Conservation (phyloP, 2,113 vertebrate genomes). For the Parus major region DNA sequence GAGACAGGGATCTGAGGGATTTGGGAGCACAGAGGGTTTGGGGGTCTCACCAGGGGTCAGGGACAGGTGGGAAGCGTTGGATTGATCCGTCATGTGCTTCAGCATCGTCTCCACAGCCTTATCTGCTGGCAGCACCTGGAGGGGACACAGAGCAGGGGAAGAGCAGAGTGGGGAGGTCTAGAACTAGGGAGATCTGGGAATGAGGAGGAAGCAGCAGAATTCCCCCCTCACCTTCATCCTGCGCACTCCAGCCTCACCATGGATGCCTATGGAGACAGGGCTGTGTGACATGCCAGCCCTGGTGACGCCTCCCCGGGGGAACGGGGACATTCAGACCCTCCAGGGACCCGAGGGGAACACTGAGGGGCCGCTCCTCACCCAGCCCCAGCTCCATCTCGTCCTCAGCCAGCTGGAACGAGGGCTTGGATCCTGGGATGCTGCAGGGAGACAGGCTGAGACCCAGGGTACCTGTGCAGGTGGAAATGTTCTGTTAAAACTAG, state of each 20-base stretch:
- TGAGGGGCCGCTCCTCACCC: constrained; percentile 72
- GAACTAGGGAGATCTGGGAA: accelerated
- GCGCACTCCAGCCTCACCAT: constrained; percentile 89
- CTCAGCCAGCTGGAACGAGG: constrained; percentile 84
- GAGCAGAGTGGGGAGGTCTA: accelerated
- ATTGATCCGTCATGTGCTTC: constrained; percentile 85
- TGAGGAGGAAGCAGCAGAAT: background rate
- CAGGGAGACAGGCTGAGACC: constrained; percentile 92
- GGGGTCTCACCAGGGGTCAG: constrained; percentile 76
- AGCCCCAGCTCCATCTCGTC: constrained; percentile 92
- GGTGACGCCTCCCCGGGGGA: background rate
- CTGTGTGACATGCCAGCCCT: background rate
- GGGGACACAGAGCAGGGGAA: background rate
- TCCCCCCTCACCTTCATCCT: constrained; percentile 82
- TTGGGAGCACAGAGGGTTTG: accelerated
- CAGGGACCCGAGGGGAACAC: accelerated
- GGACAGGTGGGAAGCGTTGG: constrained; percentile 80
- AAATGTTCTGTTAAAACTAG: background rate
- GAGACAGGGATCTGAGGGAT: accelerated
- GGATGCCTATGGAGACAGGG: constrained; percentile 80
- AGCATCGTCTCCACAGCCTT: constrained; percentile 87
- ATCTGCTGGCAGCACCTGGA: constrained; percentile 79
- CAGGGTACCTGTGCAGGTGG: constrained; percentile 79
- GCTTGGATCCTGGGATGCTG: constrained; percentile 87
- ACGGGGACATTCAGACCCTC: background rate